Conservation (phyloP, 2,888 invertebrate genomes). For the Geotrupes spiniger region DNA sequence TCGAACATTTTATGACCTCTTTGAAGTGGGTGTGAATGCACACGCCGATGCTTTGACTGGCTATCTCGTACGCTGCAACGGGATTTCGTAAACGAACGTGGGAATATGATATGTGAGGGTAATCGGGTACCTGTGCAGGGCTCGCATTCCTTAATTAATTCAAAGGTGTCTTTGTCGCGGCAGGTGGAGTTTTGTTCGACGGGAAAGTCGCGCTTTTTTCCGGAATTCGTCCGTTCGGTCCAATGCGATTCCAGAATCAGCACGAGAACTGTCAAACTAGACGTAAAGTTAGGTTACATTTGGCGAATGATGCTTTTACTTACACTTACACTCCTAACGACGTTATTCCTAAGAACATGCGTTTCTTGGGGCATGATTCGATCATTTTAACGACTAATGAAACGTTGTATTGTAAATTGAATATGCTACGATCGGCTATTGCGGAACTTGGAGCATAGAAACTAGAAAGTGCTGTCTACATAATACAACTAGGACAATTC, state of each 20-base stretch:
- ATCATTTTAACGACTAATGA: no score
- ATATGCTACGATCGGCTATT: no score
- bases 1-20: conserved; percentile 76
- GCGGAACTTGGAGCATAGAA: no score
- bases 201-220: conserved; percentile 62
- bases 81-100: neutral
- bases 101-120: neutral
- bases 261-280: conserved; percentile 75
- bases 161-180: conserved; percentile 69
- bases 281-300: conserved; percentile 39
- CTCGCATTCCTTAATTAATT: conserved; percentile 74
- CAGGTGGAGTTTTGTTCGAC: conserved; percentile 78
- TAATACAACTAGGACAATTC: no score
- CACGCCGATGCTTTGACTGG: conserved; percentile 76
- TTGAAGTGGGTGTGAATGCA: conserved; percentile 82
- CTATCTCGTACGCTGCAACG: conserved; percentile 71
- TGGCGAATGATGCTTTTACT: conserved; percentile 18
- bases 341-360: conserved; percentile 77
- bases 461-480: no score
- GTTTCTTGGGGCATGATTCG: conserved; percentile 79
- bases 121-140: conserved; percentile 69
- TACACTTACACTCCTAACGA: conserved; percentile 69
- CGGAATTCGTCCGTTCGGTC: conserved; percentile 55
- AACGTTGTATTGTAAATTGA: no score
- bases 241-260: conserved; percentile 78